Conservation (phyloP, 2,797 vertebrate species). For the Parauchenoglanis ngamensis region DNA sequence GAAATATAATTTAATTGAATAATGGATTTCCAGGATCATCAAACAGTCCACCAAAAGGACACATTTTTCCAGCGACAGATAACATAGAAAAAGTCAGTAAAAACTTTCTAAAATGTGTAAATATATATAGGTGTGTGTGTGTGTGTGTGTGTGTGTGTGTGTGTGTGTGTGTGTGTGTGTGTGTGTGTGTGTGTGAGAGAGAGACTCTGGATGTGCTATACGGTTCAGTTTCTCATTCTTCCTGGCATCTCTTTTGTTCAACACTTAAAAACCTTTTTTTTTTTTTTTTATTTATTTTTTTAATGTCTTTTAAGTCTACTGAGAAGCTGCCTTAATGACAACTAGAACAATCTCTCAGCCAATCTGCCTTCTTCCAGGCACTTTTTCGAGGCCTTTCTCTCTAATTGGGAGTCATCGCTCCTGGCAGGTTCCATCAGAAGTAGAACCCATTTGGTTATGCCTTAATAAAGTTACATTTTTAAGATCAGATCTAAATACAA, state of each 20-base stretch:
- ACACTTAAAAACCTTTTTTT: constrained; percentile 41
- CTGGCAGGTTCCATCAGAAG: constrained; percentile 72
- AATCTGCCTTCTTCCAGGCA: constrained; percentile 73
- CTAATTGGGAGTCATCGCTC: constrained; percentile 79
- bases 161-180: neutral
- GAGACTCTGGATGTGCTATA: neutral
- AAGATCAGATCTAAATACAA: constrained; percentile 30
- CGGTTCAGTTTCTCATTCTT: neutral
- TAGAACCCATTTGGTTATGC: constrained; percentile 55
- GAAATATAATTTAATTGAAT: neutral
- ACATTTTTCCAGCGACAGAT: neutral
- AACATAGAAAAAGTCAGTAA: too few relatives aligned
- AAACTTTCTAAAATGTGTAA: too few relatives aligned
- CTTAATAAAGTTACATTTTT: constrained; percentile 59
- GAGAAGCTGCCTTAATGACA: constrained; percentile 75
- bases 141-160: neutral
- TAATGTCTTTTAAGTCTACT: constrained; percentile 77
- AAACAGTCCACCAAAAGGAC: neutral
- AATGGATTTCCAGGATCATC: neutral
- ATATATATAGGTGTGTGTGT: too few relatives aligned
- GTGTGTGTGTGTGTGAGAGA: neutral
- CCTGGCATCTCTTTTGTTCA: constrained; percentile 17
- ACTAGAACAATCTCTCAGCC: constrained; percentile 76
- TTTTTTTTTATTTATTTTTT: neutral
- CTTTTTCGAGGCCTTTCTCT: constrained; percentile 71